Evolutionary conservation across 2,888 invertebrate species (phyloP), one percentile per base, ranked within the genome.

Genomic region (Napeogenes sylphis): DNA sequence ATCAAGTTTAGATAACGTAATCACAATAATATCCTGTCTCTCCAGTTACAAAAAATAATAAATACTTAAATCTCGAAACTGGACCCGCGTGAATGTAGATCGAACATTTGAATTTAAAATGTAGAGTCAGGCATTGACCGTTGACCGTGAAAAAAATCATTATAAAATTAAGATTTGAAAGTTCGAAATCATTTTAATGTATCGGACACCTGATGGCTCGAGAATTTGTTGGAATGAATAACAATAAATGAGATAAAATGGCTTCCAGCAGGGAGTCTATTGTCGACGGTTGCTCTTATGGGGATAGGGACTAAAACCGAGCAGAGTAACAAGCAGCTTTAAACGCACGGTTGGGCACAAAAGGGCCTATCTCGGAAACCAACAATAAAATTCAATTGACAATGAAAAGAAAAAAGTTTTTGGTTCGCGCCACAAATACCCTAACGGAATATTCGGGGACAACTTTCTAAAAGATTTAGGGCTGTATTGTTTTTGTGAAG

Each of bases 351-450:
- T 84, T 87, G 81, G 74, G 79, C 86, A 89, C 87, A 90, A 90
- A 88, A 87, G 88, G 81, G 81, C 78, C 79, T 83, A 85, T 87
- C 85, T 85, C 79, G 82, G 86, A 87, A 90, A 87, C 88, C 85
- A 81, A 88, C 89, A 88, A 90, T 90, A 90, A 90, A 87, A 85
- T 86, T 88, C 87, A 88, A 88, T 88, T 88, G 88, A 89, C 90
- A 88, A 88, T 85, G 83, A 83, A 81, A 80, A 77, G 73, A 83
- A 77, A 78, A 81, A 79, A 79, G 75, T 73, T 71, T 80, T 84
- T 82, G 67, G 81, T 83, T 81, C 79, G 77, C 76, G 74, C 80
- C 81, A 82, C 86, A 83, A 83, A 80, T 83, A 72, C 79, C 79
- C 79, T 87, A 90, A 87, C 88, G 89, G 89, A 74, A 82, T 78